Evolutionary conservation across 2,888 invertebrate genomes (phyloP), one percentile per base, ranked within the genome.

Genomic region (Cheilosia grossa): DNA sequence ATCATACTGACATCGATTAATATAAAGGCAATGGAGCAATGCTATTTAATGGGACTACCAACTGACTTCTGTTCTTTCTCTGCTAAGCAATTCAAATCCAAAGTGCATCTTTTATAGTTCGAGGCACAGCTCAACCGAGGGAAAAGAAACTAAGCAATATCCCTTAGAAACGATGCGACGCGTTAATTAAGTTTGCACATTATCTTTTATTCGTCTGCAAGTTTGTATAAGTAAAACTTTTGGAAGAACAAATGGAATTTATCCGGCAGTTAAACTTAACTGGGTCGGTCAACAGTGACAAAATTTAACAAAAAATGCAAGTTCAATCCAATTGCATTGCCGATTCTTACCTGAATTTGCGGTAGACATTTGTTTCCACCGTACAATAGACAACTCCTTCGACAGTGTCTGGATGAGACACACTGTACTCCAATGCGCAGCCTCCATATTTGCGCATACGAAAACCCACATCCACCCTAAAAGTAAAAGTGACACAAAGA

Each of bases 401-500:
- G 13, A 10, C 13, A n/a, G 15, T 58, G 58, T 37, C 72, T 61
- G 42, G 17, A 10, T 0, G n/a, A 13, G 7, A 63, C 63, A 51
- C n/a, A 75, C 51, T 67, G 67, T 67, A 0, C 15, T 10, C 3
- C 21, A 59, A 2, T 24, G 67, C 75, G 75, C 66, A 67, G 30
- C 15, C 37, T 66, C 66, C 21, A 54, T 30, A 9, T 17, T 17
- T 17, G 5, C 15, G n/a, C 4, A 54, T 13, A 37, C n/a, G 1
- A 6, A n/a, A 58, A 37, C 17, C 17, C 30, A 19, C 17, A 42
- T 40, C 49, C 5, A 9, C 33, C 17, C 4, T 13, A 37, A n/a
- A 7, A 1, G 17, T 15, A 24, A 17, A 21, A 10, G 21, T 17
- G 5, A 42, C 17, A 24, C 42, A 56, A 74, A 15, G n/a, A 49